A percentile compares a stretch with the other conserved stretches of the same genome.
These are phyloP conservation scores for Euschistus heros DNA, from an alignment of 1,140 invertebrate species.

Conservation along the genomic window DNA sequence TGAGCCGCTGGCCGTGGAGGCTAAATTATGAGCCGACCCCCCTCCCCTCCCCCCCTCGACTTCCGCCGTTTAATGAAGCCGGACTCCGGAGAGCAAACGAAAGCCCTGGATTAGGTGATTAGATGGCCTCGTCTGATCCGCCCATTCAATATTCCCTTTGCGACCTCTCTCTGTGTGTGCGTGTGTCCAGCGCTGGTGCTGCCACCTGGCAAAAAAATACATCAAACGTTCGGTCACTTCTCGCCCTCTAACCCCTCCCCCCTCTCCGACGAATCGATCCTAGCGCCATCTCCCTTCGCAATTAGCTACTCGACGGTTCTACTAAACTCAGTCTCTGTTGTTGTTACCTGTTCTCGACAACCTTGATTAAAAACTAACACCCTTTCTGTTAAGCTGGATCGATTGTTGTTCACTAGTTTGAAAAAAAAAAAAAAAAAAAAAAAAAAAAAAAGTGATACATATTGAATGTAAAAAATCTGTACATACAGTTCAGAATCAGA, in stretches of 20 bases:
- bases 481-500: no score
- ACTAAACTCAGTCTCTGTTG: not conserved
- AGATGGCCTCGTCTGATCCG: not conserved
- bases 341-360: not conserved
- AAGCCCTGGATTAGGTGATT: conserved; percentile 15
- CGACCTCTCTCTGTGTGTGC: not conserved
- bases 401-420: no score
- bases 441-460: no score
- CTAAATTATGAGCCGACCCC: conserved; percentile 13
- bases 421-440: no score
- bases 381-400: no score
- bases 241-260: not conserved
- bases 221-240: conserved; percentile 14
- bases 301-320: not conserved
- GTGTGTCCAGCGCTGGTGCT: not conserved
- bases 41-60: not conserved
- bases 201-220: conserved; percentile 16
- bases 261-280: not conserved
- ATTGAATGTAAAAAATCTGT: no score
- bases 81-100: conserved; percentile 8
- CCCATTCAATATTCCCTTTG: conserved; percentile 15
- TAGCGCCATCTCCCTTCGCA: conserved; percentile 8
- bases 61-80: conserved; percentile 16
- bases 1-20: not conserved
- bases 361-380: no score